Evolutionary conservation across 2,888 invertebrate species (phyloP).

Genomic region (Branchipolynoe longqiensis): DNA sequence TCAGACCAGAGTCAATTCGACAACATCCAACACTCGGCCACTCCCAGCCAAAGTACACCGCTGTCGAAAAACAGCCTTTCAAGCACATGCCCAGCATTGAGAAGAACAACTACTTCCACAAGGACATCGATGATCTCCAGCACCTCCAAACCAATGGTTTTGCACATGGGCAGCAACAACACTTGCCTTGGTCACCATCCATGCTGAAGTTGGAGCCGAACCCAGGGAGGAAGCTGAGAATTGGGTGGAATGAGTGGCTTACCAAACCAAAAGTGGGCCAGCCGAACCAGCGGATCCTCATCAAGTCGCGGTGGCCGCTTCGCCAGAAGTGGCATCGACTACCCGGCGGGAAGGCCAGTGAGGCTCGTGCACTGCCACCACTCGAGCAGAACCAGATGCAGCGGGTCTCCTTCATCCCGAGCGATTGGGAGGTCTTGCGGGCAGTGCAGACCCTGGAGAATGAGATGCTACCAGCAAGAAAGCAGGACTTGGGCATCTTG

Average conservation of each 20-base stretch:
- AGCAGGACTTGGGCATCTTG: neutral
- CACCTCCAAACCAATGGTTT: neutral
- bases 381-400: neutral
- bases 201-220: neutral
- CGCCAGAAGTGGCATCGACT: too few relatives aligned
- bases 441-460: constrained; percentile 8
- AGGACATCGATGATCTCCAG: too few relatives aligned
- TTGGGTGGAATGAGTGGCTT: neutral
- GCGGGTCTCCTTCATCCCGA: neutral
- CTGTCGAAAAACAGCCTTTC: neutral
- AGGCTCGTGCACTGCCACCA: too few relatives aligned
- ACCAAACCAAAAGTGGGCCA: neutral
- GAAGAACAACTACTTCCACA: neutral
- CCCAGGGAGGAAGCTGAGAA: neutral
- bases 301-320: too few relatives aligned
- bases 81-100: neutral
- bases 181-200: neutral
- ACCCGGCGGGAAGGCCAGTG: too few relatives aligned
- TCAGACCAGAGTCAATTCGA: constrained; percentile 54
- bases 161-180: neutral
- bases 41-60: neutral
- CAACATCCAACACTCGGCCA: neutral
- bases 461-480: neutral
- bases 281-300: too few relatives aligned
- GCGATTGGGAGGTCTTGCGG: neutral